Base-by-base conservation (phyloP, 2,113 vertebrate species). In the Aphyosemion australe region DNA sequence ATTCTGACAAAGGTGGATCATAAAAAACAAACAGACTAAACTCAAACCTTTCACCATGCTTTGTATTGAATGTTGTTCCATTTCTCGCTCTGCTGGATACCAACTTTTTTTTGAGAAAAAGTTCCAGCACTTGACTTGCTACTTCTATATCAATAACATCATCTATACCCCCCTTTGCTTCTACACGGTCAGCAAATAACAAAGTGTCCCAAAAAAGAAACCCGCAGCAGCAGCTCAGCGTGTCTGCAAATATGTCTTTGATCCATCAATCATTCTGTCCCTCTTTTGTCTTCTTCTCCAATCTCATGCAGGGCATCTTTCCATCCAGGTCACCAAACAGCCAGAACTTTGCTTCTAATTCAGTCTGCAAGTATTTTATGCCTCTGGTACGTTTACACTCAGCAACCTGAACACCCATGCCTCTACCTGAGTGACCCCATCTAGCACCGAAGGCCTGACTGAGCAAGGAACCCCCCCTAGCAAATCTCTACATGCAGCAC, bases 401-500 rank as follows among this genome's bases (percentile, higher is more conserved):
- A 6, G 19, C 53, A 58, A 53, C 69, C 54, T 51, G 52, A 73
- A 68, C 52, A 72, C 55, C 45, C 51, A n/a, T 41, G 26, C 47
- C 53, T 68, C 16, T 65, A 72, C 80, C 60, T 80, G 65, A 41
- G 19, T 56, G 61, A 74, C 70, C 73, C 64, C 47, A 21, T 50
- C 52, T n/a, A 69, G 51, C 54, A 83, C 46, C 69, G 8, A 21
- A 16, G 54, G 56, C 37, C 50, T 42, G 58, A 18, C 53, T 32
- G 58, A 72, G 39, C 10, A 16, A 61, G 32, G 51, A 65, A 21
- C 57, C 62, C 34, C 39, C 41, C 34, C 41, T 34, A 61, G 57
- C 59, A 75, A 43, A 75, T 56, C 55, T 71, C 57, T 45, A 41
- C 39, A 49, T 10, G 20, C 60, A 19, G 21, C 53, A 32, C 45